Conservation (phyloP, 64 coral and sea anemone genomes). For the Stichodactyla mertensii region DNA sequence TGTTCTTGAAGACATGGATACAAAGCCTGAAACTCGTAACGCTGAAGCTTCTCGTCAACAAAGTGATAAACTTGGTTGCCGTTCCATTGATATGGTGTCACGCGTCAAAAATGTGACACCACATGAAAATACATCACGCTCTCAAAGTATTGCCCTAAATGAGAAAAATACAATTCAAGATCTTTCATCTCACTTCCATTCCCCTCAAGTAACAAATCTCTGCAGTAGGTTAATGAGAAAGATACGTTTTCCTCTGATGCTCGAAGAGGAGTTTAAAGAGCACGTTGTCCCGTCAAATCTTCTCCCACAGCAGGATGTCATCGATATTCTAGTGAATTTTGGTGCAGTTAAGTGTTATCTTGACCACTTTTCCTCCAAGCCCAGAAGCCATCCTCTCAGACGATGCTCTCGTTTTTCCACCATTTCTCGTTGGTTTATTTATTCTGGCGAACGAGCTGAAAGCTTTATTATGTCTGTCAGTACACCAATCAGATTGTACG, state of each 20-base stretch:
- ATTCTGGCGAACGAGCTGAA: slow-evolving; percentile 59
- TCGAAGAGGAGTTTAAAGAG: slow-evolving; percentile 44
- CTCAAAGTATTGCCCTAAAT: background rate
- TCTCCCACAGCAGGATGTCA: slow-evolving; percentile 46
- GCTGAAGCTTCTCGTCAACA: too few relatives aligned
- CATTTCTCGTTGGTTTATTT: slow-evolving; percentile 50
- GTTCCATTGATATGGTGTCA: background rate
- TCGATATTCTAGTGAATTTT: slow-evolving; percentile 50
- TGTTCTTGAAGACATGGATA: background rate
- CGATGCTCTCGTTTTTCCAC: slow-evolving; percentile 37
- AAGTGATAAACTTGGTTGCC: background rate
- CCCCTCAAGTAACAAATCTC: background rate
- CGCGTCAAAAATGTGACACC: background rate
- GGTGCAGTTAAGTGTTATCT: slow-evolving; percentile 1
- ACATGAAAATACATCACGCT: background rate
- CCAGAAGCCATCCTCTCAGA: slow-evolving; percentile 38
- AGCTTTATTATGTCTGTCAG: slow-evolving; percentile 45
- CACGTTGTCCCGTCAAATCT: slow-evolving; percentile 42
- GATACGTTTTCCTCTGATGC: slow-evolving; percentile 80
- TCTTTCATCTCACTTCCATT: background rate
- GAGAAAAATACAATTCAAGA: background rate
- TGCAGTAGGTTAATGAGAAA: slow-evolving; percentile 25
- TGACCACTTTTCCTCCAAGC: slow-evolving; percentile 32
- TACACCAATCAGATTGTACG: slow-evolving; percentile 40
- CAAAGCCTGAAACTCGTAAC: background rate